These are phyloP conservation scores for Dynastes grantii DNA, from an alignment of 2,888 invertebrate genomes.

Conservation along the genomic window DNA sequence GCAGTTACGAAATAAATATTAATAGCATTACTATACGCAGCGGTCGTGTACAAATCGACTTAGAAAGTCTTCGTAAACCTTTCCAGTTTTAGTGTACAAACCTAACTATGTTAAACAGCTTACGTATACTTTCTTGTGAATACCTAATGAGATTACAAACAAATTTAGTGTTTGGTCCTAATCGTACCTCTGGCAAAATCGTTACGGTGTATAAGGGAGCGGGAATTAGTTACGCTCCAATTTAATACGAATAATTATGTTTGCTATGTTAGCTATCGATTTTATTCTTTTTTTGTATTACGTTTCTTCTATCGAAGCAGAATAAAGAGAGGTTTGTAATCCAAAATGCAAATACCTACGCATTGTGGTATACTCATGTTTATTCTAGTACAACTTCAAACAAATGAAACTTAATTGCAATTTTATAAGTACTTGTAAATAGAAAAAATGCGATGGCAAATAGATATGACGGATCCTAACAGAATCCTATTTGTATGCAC, in stretches of 20 bases:
- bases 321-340: too few species aligned
- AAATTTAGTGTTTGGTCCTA: constrained; percentile 33
- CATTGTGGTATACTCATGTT: too few species aligned
- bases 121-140: constrained; percentile 37
- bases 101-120: constrained; percentile 35
- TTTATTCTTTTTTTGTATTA: background rate
- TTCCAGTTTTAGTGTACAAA: constrained; percentile 27
- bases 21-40: constrained; percentile 23
- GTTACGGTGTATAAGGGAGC: background rate
- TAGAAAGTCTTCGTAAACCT: constrained; percentile 5
- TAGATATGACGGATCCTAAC: too few species aligned
- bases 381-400: too few species aligned
- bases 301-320: background rate
- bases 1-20: background rate
- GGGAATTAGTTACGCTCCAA: constrained; percentile 2
- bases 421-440: too few species aligned
- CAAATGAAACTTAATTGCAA: too few species aligned
- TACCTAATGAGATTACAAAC: constrained; percentile 35
- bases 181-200: background rate
- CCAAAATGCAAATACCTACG: too few species aligned
- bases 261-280: background rate
- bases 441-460: too few species aligned
- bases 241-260: background rate
- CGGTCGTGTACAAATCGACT: constrained; percentile 27
- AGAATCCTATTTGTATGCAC: too few species aligned